Evolutionary conservation across 2,113 vertebrate genomes (phyloP).

Genomic region (Aleadryas rufinucha): DNA sequence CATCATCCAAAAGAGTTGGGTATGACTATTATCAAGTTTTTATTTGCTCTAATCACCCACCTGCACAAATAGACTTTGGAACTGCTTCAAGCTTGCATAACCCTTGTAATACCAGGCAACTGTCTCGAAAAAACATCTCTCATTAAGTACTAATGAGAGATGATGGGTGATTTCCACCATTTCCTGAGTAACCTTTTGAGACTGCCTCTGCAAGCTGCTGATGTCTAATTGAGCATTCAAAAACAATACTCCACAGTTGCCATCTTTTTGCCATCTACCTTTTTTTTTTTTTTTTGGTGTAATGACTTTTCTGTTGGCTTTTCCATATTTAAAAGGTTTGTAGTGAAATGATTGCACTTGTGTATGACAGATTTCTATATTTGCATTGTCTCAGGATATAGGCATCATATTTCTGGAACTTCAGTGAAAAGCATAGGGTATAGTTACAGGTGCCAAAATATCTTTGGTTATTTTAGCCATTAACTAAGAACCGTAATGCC

Average conservation of each 20-base stretch:
- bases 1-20: slow-evolving; percentile 1
- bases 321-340: neutral
- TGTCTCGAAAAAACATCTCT: slow-evolving; percentile 55
- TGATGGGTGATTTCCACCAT: slow-evolving; percentile 44
- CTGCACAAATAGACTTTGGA: slow-evolving; percentile 58
- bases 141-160: slow-evolving; percentile 56
- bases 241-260: neutral
- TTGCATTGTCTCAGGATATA: neutral
- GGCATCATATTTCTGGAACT: neutral
- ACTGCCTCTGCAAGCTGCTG: slow-evolving; percentile 35
- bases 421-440: neutral
- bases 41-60: slow-evolving; percentile 52
- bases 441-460: neutral
- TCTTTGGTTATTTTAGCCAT: neutral
- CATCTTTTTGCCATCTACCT: neutral
- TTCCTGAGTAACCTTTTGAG: slow-evolving; percentile 52
- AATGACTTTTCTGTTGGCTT: neutral
- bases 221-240: slow-evolving; percentile 37
- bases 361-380: neutral
- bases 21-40: slow-evolving; percentile 41
- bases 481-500: neutral
- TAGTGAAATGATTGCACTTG: neutral
- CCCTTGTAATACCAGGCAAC: slow-evolving; percentile 30
- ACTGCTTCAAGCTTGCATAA: slow-evolving; percentile 48
- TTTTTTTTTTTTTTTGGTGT: neutral